Percentiles rank a stretch among this genome's conserved stretches.
These are phyloP conservation scores for Drosophila simulans DNA, from an alignment of 1,140 invertebrate species.

Conservation along the genomic window DNA sequence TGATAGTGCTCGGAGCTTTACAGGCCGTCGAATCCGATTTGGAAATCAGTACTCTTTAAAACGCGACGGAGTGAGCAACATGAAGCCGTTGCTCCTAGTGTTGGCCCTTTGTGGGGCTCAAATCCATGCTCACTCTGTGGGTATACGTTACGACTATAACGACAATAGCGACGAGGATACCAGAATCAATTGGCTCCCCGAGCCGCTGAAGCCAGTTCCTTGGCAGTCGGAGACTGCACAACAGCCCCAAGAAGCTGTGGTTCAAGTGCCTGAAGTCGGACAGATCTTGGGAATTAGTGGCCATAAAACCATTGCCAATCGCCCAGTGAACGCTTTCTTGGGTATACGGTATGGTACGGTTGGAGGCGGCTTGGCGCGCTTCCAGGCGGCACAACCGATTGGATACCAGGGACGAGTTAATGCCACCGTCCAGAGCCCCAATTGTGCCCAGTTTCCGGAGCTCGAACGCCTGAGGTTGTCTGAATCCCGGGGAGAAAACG, in stretches of 20 bases:
- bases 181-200: conserved; percentile 22
- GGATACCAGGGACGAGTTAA: conserved; percentile 47
- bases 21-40: conserved; percentile 42
- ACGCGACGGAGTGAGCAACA: conserved; percentile 59
- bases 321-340: conserved; percentile 67
- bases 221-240: conserved; percentile 21
- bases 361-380: conserved; percentile 59
- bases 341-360: conserved; percentile 72
- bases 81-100: conserved; percentile 49
- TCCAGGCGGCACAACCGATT: conserved; percentile 52
- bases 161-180: conserved; percentile 33
- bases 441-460: conserved; percentile 79
- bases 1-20: conserved; percentile 53
- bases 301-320: conserved; percentile 51
- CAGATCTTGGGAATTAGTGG: conserved; percentile 44
- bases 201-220: conserved; percentile 38
- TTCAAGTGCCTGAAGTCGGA: conserved; percentile 64
- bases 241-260: neutral
- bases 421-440: conserved; percentile 48
- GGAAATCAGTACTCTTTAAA: conserved; percentile 63
- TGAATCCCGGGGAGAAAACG: conserved; percentile 59
- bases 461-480: conserved; percentile 42
- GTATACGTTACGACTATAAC: conserved; percentile 5
- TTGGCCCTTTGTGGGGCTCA: conserved; percentile 37
- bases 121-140: conserved; percentile 7